phyloP scores from a whole-genome alignment of 2,113 vertebrate species.

The Toxostoma redivivum region DNA sequence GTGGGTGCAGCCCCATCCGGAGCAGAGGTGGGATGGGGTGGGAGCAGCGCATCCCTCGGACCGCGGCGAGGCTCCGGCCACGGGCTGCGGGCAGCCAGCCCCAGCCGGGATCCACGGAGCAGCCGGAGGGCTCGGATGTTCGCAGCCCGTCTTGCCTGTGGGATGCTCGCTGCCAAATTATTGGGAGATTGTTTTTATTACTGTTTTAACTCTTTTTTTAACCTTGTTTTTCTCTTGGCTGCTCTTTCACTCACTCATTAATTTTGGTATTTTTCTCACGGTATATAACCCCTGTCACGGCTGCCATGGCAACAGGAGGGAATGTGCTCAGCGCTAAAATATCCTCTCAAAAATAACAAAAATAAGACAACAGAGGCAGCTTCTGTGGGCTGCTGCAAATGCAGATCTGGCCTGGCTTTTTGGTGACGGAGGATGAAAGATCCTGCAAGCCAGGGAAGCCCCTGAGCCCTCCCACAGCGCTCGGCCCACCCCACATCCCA shows the following conservation, averaged over 20 bases:
- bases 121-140: not conserved
- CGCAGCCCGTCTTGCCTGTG: not conserved
- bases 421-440: constrained; percentile 23
- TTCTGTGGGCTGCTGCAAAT: constrained; percentile 59
- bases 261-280: constrained; percentile 87
- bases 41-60: not conserved
- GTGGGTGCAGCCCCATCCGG: not conserved
- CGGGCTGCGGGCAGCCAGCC: rapidly evolving
- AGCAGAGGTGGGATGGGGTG: not conserved
- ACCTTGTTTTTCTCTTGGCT: constrained; percentile 78
- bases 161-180: constrained; percentile 64
- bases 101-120: rapidly evolving
- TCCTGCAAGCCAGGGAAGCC: constrained; percentile 12
- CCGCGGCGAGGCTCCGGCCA: not conserved
- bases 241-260: constrained; percentile 83
- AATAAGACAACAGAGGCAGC: constrained; percentile 78
- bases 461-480: not conserved
- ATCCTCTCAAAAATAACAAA: constrained; percentile 86
- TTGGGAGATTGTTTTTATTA: constrained; percentile 75
- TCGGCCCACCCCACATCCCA: not conserved
- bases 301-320: constrained; percentile 83
- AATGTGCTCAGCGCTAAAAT: constrained; percentile 81
- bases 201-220: constrained; percentile 81
- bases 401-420: constrained; percentile 25
- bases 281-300: constrained; percentile 83